A percentile compares a stretch with the other conserved stretches of the same genome.
Conservation (phyloP, 2,888 invertebrate species). For the Habroteleia sp. region DNA sequence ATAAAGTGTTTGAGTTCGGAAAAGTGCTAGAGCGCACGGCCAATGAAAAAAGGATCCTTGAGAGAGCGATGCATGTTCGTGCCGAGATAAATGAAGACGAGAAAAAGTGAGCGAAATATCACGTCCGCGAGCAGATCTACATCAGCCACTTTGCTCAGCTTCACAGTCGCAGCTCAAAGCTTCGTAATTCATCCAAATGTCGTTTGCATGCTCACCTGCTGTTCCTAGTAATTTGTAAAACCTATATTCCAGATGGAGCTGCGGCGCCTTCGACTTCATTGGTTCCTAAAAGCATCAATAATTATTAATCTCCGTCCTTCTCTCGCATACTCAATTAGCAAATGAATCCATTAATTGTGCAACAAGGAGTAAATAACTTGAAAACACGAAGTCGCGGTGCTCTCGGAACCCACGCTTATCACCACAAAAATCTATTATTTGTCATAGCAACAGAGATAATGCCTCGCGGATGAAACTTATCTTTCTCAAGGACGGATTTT, state of each 20-base stretch:
- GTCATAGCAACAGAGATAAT: slow-evolving; percentile 54
- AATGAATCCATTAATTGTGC: no score
- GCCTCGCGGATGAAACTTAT: slow-evolving; percentile 42
- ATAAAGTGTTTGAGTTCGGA: slow-evolving; percentile 25
- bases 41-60: slow-evolving; percentile 22
- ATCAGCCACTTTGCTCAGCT: slow-evolving; percentile 58
- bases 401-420: no score
- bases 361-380: no score
- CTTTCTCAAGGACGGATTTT: slow-evolving; percentile 29
- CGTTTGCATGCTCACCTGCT: slow-evolving; percentile 87
- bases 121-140: slow-evolving; percentile 56
- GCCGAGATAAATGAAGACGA: slow-evolving; percentile 41
- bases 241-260: slow-evolving; percentile 99
- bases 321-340: no score
- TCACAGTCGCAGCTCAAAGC: slow-evolving; percentile 36
- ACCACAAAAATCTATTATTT: slow-evolving; percentile 52
- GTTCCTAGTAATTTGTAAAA: slow-evolving; percentile 99
- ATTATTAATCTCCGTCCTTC: not conserved
- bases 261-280: slow-evolving; percentile 99
- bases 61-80: slow-evolving; percentile 26
- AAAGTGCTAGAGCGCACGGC: slow-evolving; percentile 7
- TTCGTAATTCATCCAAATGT: slow-evolving; percentile 16
- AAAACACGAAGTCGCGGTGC: no score
- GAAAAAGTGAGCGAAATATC: slow-evolving; percentile 21
- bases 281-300: slow-evolving; percentile 86